Percentiles rank a stretch among this genome's conserved stretches.
Evolutionary conservation across 2,888 invertebrate genomes (phyloP).

Genomic region (Emmelina monodactyla): DNA sequence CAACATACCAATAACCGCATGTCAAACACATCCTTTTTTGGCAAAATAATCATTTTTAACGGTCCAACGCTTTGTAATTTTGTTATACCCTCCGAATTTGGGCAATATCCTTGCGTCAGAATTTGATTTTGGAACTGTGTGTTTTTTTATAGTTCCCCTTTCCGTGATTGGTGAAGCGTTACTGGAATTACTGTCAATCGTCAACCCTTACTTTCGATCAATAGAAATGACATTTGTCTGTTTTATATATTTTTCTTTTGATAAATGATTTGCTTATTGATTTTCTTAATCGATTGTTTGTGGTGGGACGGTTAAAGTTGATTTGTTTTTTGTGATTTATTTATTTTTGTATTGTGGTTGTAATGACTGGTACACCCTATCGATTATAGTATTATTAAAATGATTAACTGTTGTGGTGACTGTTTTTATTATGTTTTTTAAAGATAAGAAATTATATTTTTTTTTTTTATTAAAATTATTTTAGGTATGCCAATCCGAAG

Average conservation of each 20-base stretch:
- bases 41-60: conserved; percentile 45
- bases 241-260: conserved; percentile 25
- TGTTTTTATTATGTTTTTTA: too few species aligned
- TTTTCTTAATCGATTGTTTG: conserved; percentile 37
- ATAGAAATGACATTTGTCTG: conserved; percentile 33
- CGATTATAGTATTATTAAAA: too few species aligned
- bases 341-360: conserved; percentile 21
- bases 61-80: conserved; percentile 44
- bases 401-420: too few species aligned
- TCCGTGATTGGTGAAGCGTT: conserved; percentile 33
- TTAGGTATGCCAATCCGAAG: too few species aligned
- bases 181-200: conserved; percentile 41
- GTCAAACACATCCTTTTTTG: conserved; percentile 18
- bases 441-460: too few species aligned
- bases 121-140: conserved; percentile 39
- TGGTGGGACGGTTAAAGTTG: conserved; percentile 37
- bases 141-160: conserved; percentile 29
- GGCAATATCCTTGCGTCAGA: conserved; percentile 45
- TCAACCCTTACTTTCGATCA: conserved; percentile 26
- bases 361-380: conserved; percentile 30
- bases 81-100: conserved; percentile 46
- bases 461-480: too few species aligned
- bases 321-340: conserved; percentile 24
- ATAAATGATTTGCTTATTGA: conserved; percentile 37
- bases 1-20: conserved; percentile 1